A percentile compares a stretch with the other conserved stretches of the same genome.
Conservation (phyloP, 2,797 vertebrate species). For the Eurystomus glaucurus region DNA sequence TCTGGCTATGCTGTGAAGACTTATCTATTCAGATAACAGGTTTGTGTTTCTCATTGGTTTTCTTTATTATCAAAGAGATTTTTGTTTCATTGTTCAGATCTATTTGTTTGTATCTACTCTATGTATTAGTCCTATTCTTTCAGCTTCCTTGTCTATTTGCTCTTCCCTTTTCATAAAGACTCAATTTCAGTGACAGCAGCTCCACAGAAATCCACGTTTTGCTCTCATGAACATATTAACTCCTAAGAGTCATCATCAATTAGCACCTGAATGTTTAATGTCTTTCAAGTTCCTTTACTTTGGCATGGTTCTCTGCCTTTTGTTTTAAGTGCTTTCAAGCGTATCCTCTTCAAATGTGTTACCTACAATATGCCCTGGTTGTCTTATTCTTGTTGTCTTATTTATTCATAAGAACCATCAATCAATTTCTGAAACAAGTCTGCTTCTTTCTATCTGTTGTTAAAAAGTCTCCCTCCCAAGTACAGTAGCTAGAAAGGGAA, state of each 20-base stretch:
- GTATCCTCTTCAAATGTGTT: slow-evolving; percentile 21
- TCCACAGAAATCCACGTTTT: slow-evolving; percentile 21
- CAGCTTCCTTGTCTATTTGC: not conserved
- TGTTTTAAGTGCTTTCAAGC: slow-evolving; percentile 52
- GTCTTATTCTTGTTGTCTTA: slow-evolving; percentile 25
- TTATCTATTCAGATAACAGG: not conserved
- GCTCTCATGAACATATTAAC: not conserved
- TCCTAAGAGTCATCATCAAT: slow-evolving; percentile 42
- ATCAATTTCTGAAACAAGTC: slow-evolving; percentile 38
- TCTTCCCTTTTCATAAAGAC: not conserved
- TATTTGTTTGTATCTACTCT: not conserved
- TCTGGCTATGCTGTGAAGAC: not conserved
- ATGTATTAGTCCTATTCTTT: not conserved
- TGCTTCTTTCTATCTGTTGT: slow-evolving; percentile 26
- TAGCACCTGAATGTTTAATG: not conserved
- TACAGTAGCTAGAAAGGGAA: not conserved
- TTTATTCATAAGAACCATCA: slow-evolving; percentile 60
- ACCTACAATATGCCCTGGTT: slow-evolving; percentile 5
- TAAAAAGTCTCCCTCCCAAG: slow-evolving; percentile 38
- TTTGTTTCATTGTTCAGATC: not conserved
- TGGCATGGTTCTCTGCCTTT: slow-evolving; percentile 24
- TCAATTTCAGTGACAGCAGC: slow-evolving; percentile 12
- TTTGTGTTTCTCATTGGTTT: not conserved
- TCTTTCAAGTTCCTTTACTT: slow-evolving; percentile 50
- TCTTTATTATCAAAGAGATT: not conserved